Evolutionary conservation across 2,113 vertebrate genomes (phyloP), one percentile per base, ranked within the genome.

Genomic region (Falcunculus frontatus): DNA sequence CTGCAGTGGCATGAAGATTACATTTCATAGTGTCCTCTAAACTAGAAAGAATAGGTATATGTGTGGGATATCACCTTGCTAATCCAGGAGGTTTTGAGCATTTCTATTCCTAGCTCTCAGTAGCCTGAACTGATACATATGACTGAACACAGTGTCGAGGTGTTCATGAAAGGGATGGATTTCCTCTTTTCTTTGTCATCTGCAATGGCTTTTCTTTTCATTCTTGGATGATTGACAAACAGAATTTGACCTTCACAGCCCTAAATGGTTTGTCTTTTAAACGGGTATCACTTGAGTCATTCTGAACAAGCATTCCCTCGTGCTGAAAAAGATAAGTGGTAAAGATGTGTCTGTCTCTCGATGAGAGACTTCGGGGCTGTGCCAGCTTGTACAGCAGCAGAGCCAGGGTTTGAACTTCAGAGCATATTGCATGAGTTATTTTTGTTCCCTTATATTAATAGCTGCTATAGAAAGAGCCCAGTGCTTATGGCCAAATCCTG

Each of bases 381-480:
- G 94, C 89, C 93, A 95, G 3, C 77, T 74, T 68, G 60, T 92
- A 6, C 23, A 70, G 47, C 84, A 73, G 59, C 79, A 76, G 89
- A 82, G 94, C 87, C 65, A 33, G 18, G 59, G 50, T 50, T 95
- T 86, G 53, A 90, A 80, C 84, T 83, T 83, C 78, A 90, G 82
- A 88, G 67, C 87, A 63, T 85, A 89, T 85, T 95, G 87, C 89
- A 20, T 1, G 37, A 59, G 91, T 95, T 96, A 93, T 95, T 96
- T 95, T 86, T 85, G 87, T 91, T 93, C 82, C 78, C 50, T 65
- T 87, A 42, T 83, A 84, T 93, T 93, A 87, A 95, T 87, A 96
- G 82, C 60, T 75, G 70, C 91, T 93, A 7, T 63, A 67, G 87
- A 87, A 86, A 65, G 68, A 93, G 39, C 35, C 17, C 37, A 15